Base-by-base conservation (phyloP, 2,888 invertebrate species). In the Torymus aiolomorphi region DNA sequence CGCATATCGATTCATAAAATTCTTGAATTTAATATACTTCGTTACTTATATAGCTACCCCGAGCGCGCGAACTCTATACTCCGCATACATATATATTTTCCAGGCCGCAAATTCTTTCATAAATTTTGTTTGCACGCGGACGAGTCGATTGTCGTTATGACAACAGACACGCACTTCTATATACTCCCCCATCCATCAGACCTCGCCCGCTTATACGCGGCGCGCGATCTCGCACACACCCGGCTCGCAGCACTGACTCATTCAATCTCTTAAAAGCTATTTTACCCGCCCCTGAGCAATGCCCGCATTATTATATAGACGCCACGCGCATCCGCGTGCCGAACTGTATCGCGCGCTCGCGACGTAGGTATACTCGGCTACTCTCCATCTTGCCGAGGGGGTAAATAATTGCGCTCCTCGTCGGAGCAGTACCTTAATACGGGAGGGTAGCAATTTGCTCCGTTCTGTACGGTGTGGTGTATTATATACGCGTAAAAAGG, bases 111-210 rank as follows among this genome's bases (percentile, higher is more conserved):
- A 67, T 72, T 61, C 52, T 67, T 59, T 51, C 61, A 14, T 57
- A 52, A 66, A 75, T 76, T 72, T 16, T 76, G 76, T 76, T 80
- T 80, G 71, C 62, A 20, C 76, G 67, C 70, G 54, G 20, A 57
- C 62, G 51, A 75, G 76, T 76, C 79, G 80, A 80, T 80, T 66
- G 80, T 80, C 61, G 80, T 76, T 80, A 80, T 80, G 80, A 76
- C 72, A 76, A 80, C 80, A 75, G 80, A 76, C 76, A 42, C 42
- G 51, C 42, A n/a, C 16, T 18, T 42, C 42, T 42, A 42, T 42
- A 42, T 42, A 42, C 42, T 42, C 42, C 66, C 61, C 71, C 18
- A 3, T 61, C 66, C 31, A 18, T 49, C 20, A 59, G 49, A 31
- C 1, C 31, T 12, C 20, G 14, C 69, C 8, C 24, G 56, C 63